These are phyloP conservation scores for Glyphotaelius pellucidus DNA, from an alignment of 2,888 invertebrate genomes.

Conservation along the genomic window DNA sequence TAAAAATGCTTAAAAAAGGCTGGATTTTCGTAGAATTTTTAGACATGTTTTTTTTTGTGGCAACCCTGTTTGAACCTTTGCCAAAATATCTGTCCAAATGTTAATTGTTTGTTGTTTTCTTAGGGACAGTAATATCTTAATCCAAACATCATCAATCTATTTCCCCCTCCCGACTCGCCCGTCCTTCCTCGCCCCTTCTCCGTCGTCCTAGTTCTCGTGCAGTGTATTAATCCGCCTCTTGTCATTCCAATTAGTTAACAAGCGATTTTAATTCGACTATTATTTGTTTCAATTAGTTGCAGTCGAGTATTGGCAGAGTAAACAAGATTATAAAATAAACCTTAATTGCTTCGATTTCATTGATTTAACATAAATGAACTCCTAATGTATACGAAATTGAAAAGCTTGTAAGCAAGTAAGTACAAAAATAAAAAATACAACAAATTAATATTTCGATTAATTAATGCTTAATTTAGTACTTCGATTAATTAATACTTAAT, in stretches of 20 bases:
- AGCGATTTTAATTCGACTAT: not conserved
- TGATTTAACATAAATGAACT: not conserved
- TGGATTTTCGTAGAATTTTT: not conserved
- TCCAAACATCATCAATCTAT: conserved; percentile 29
- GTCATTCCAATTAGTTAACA: not conserved
- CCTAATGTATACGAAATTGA: not conserved
- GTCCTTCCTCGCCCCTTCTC: not conserved
- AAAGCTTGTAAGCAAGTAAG: not conserved
- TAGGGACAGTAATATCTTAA: conserved; percentile 18
- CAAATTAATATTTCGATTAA: too few relatives aligned
- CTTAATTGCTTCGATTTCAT: not conserved
- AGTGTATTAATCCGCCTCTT: not conserved
- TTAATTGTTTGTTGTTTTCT: conserved; percentile 30
- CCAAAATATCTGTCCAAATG: conserved; percentile 24
- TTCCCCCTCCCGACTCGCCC: not conserved
- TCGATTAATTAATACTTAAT: too few relatives aligned
- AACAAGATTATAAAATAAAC: not conserved
- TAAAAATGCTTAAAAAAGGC: not conserved
- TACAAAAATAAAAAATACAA: not conserved
- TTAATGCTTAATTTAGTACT: too few relatives aligned
- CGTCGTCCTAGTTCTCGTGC: not conserved
- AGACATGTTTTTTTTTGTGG: not conserved
- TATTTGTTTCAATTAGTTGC: not conserved
- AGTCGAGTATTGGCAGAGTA: not conserved
- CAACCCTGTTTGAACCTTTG: not conserved